Percentiles rank a stretch among this genome's conserved stretches.
Evolutionary conservation across 2,113 vertebrate genomes (phyloP).

Genomic region (Colaptes auratus): DNA sequence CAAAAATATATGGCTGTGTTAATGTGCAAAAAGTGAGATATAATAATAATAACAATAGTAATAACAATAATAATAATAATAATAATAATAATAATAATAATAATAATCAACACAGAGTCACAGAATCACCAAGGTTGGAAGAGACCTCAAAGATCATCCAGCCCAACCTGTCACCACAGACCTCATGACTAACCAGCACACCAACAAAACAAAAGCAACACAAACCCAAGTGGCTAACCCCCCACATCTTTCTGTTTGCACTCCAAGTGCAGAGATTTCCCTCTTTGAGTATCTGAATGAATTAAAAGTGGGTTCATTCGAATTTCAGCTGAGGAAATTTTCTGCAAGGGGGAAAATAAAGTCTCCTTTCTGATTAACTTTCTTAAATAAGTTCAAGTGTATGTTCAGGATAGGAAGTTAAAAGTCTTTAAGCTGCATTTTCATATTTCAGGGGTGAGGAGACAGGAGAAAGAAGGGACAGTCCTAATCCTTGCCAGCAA

Average conservation of each 20-base stretch:
- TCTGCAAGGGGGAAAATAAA: neutral
- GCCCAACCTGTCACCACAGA: no score
- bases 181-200: no score
- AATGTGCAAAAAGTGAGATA: constrained; percentile 23
- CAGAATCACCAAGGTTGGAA: no score
- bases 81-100: no score
- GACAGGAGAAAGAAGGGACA: neutral
- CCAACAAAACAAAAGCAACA: no score
- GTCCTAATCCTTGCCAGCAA: no score
- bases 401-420: neutral
- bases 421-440: neutral
- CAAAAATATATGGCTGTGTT: neutral
- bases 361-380: neutral
- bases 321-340: neutral
- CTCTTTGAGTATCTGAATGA: neutral
- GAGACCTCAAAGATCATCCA: no score
- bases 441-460: neutral
- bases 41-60: neutral
- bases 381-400: neutral
- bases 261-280: constrained; percentile 18
- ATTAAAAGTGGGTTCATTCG: neutral
- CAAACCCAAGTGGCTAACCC: no score
- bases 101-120: no score
- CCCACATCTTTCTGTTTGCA: neutral
- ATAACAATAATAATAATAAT: no score